These are phyloP conservation scores for Aldrovandia affinis DNA, from an alignment of 2,797 vertebrate species.

Conservation along the genomic window DNA sequence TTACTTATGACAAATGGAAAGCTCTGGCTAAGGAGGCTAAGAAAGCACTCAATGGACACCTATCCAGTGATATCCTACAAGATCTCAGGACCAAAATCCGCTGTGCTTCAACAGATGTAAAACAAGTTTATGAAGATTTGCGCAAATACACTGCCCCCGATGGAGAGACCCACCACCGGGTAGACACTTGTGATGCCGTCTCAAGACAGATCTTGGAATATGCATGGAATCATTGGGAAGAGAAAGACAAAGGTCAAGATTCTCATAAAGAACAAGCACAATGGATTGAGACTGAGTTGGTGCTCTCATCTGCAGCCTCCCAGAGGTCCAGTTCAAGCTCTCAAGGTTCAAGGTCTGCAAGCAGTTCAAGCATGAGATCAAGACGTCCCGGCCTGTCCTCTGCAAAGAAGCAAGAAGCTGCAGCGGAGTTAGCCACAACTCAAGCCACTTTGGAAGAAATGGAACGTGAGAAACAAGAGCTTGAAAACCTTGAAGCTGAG, in stretches of 20 bases:
- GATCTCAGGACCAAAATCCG: neutral
- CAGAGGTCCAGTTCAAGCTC: neutral
- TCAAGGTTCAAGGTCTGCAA: neutral
- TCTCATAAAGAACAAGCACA: neutral
- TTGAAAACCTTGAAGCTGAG: constrained; percentile 36
- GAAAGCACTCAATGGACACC: neutral
- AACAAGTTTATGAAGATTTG: constrained; percentile 31
- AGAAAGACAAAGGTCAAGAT: neutral
- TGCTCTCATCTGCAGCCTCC: constrained; percentile 24
- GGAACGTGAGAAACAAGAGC: constrained; percentile 32
- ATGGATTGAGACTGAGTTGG: constrained; percentile 24
- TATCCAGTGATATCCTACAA: neutral
- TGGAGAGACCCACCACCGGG: constrained; percentile 8
- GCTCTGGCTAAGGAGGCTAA: constrained; percentile 26
- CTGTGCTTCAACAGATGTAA: constrained; percentile 19
- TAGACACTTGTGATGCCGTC: constrained; percentile 41
- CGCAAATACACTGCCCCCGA: neutral
- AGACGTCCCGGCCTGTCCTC: constrained; percentile 23
- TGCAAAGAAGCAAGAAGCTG: constrained; percentile 40
- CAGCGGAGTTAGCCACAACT: constrained; percentile 44
- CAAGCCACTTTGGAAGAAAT: constrained; percentile 36
- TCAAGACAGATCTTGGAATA: neutral
- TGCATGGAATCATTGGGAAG: neutral
- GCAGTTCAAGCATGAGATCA: neutral
- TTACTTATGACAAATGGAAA: constrained; percentile 30